Base-by-base conservation (phyloP, 2,888 invertebrate genomes). In the Aquatica leii region DNA sequence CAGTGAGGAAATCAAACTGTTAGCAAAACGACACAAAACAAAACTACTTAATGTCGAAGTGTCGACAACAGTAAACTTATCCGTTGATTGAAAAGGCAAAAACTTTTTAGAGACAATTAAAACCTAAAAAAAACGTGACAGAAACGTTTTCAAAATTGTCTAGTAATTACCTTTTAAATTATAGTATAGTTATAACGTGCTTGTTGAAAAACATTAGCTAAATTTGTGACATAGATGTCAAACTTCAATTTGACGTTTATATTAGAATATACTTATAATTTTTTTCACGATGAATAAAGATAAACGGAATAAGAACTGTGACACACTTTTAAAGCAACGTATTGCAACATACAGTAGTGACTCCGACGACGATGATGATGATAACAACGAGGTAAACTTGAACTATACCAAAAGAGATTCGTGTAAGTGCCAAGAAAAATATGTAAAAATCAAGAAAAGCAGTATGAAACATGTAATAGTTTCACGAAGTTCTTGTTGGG, bases 371-470 rank as follows among this genome's bases (percentile, higher is more conserved):
- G n/a, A 52, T 17, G 31, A 46, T 15, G 17, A 5, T 8, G n/a
- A 15, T 15, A 31, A 21, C 8, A 50, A 24, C n/a, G 12, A 35
- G 20, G 40, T 58, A 11, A 35, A 58, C 14, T 18, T 50, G n/a
- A 40, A 54, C 12, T 12, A 40, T 40, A 9, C n/a, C 9, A 50
- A 35, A 12, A 41, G 43, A 18, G 37, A 48, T 17, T 8, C 37
- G 8, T 63, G 63, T 24, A 64, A 60, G 15, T 64, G 64, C 21
- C 48, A 60, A 18, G 64, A 64, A 24, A 56, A 51, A 46, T 64
- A 64, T 48, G 55, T 64, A 24, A 64, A 60, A 48, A 64, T 64
- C 5, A 64, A 64, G 31, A 64, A 64, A 18, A 59, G 59, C 21
- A 65, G 65, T 35, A 46, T 40, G 31, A 57, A 61, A 31, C 57